Evolutionary conservation across 2,113 vertebrate genomes (phyloP).

Genomic region (Salvelinus sp.): DNA sequence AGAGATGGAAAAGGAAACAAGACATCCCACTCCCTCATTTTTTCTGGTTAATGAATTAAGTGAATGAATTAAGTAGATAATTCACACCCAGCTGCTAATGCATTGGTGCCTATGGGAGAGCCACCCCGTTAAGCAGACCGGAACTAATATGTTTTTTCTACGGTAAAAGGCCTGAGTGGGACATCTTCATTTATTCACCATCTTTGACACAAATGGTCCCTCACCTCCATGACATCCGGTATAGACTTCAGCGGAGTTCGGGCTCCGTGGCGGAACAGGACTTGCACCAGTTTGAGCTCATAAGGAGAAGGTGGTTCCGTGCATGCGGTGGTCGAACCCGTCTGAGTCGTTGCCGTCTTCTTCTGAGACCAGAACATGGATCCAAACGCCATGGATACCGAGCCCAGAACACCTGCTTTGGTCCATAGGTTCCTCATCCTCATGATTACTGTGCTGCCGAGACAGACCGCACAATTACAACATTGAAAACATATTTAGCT

Average conservation of each 20-base stretch:
- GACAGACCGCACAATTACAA: neutral
- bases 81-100: no score
- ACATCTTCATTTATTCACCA: no score
- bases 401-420: constrained; percentile 66
- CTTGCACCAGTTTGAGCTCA: constrained; percentile 83
- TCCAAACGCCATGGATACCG: constrained; percentile 61
- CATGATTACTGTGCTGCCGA: constrained; percentile 46
- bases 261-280: constrained; percentile 88
- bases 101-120: no score
- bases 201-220: neutral
- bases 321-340: neutral
- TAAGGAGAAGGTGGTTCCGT: constrained; percentile 35
- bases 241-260: constrained; percentile 85
- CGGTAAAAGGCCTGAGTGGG: no score
- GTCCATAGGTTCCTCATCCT: constrained; percentile 56
- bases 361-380: constrained; percentile 69
- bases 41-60: no score
- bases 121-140: no score
- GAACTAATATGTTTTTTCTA: no score
- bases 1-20: no score
- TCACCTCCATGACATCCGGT: constrained; percentile 79
- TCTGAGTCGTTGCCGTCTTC: constrained; percentile 39
- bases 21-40: no score
- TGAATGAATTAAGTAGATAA: no score
- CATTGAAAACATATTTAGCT: no score